phyloP scores from a whole-genome alignment of 2,797 vertebrate genomes.

The Kryptolebias ocellatus region DNA sequence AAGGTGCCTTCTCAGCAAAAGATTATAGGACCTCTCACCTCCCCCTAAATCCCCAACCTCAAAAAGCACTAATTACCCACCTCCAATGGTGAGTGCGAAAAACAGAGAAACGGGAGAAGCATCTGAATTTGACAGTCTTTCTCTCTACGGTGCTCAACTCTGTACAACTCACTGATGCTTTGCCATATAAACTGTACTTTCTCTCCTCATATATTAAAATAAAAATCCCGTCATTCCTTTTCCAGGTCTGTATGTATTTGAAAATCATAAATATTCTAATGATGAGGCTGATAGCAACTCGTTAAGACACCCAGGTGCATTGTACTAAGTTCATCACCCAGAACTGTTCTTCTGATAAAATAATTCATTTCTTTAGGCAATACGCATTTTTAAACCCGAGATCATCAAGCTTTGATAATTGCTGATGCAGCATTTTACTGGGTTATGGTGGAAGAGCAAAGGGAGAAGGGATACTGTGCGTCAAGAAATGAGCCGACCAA shows the following conservation, averaged over 20 bases:
- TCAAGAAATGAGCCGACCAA: conserved; percentile 8
- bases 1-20: conserved; percentile 99
- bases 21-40: conserved; percentile 86
- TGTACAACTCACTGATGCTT: conserved; percentile 6
- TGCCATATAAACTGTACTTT: conserved; percentile 15
- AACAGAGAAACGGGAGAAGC: conserved; percentile 55
- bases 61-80: conserved; percentile 91
- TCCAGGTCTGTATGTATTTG: conserved; percentile 37
- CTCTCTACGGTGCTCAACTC: conserved; percentile 1
- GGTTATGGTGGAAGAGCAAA: conserved; percentile 21
- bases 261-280: conserved; percentile 55
- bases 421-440: conserved; percentile 64
- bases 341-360: conserved; percentile 41
- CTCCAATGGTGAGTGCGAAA: conserved; percentile 86
- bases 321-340: conserved; percentile 54
- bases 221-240: conserved; percentile 12
- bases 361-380: conserved; percentile 70
- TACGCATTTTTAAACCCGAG: conserved; percentile 66
- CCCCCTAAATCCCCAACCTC: conserved; percentile 85
- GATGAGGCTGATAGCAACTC: conserved; percentile 28
- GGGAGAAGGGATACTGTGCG: neutral
- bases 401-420: conserved; percentile 66
- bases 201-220: conserved; percentile 7
- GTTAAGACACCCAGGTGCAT: conserved; percentile 46
- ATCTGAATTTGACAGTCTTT: conserved; percentile 83